phyloP scores from a whole-genome alignment of 2,113 vertebrate genomes.

The Leptodactylus fuscus region DNA sequence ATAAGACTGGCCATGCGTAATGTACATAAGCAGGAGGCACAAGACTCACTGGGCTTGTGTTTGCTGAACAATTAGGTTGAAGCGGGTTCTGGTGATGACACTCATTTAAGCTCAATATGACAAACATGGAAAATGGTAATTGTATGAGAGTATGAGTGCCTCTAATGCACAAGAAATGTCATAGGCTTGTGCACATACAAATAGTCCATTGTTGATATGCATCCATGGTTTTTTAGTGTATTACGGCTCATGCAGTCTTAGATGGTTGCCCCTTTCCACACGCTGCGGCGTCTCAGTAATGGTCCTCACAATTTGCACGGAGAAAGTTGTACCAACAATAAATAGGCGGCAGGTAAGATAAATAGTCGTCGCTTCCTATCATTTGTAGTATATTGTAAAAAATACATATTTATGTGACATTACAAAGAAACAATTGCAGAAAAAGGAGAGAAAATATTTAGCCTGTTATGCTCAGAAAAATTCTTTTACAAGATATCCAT shows the following conservation, averaged over 20 bases:
- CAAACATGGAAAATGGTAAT: slow-evolving; percentile 22
- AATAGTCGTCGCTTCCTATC: neutral
- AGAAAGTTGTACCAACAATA: neutral
- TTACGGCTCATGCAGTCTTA: neutral
- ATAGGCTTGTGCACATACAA: slow-evolving; percentile 24
- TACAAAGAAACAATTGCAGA: neutral
- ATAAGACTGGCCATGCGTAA: slow-evolving; percentile 46
- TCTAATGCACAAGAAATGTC: neutral
- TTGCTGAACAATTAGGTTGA: slow-evolving; percentile 27
- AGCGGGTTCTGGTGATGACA: neutral
- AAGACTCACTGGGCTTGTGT: slow-evolving; percentile 8
- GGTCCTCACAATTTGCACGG: neutral
- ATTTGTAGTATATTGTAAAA: neutral
- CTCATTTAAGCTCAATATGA: slow-evolving; percentile 25
- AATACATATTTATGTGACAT: neutral
- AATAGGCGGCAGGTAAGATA: neutral
- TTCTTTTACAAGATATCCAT: neutral
- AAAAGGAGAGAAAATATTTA: neutral
- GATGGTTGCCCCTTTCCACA: neutral
- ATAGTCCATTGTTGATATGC: neutral
- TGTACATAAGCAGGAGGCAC: slow-evolving; percentile 8
- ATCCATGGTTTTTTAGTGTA: neutral
- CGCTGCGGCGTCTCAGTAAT: neutral
- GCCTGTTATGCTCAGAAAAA: neutral
- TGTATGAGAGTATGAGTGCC: neutral